phyloP scores from a whole-genome alignment of 1,140 invertebrate species.

The Littorina saxatilis region DNA sequence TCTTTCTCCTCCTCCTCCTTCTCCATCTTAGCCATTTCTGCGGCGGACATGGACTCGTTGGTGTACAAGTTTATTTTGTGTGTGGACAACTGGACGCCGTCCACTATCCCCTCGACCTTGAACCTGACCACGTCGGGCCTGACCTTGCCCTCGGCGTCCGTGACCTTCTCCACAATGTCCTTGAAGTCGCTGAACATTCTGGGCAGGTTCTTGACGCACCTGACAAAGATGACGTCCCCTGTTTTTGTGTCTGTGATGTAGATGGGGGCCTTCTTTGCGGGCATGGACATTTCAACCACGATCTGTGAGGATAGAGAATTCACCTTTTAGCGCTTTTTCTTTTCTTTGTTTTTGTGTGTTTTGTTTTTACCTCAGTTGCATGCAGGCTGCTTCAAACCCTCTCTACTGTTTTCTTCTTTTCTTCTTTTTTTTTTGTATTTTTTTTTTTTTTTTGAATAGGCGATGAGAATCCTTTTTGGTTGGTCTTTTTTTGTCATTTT shows the following conservation, averaged over 20 bases:
- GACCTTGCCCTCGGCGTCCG: not conserved
- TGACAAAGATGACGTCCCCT: not conserved
- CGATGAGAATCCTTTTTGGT: no score
- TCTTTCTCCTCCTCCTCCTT: no score
- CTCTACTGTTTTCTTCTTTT: not conserved
- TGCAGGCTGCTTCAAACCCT: not conserved
- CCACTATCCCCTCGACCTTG: constrained; percentile 19
- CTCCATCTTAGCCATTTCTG: no score
- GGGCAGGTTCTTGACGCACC: not conserved
- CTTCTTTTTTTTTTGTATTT: not conserved
- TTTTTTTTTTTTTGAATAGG: not conserved
- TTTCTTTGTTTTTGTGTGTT: not conserved
- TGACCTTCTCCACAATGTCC: not conserved
- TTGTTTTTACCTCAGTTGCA: not conserved
- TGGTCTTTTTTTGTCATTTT: no score
- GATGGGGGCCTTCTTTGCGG: not conserved
- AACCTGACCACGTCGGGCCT: constrained; percentile 21
- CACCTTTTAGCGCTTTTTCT: not conserved
- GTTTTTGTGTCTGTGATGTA: constrained; percentile 8
- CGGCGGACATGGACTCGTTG: no score
- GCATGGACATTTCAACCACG: constrained; percentile 11
- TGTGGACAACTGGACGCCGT: constrained; percentile 35
- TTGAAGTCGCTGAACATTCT: not conserved
- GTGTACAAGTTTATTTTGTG: constrained; percentile 30
- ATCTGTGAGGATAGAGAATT: not conserved